Evolutionary conservation across 2,888 invertebrate species (phyloP).

Genomic region (Autographa pulchrina): DNA sequence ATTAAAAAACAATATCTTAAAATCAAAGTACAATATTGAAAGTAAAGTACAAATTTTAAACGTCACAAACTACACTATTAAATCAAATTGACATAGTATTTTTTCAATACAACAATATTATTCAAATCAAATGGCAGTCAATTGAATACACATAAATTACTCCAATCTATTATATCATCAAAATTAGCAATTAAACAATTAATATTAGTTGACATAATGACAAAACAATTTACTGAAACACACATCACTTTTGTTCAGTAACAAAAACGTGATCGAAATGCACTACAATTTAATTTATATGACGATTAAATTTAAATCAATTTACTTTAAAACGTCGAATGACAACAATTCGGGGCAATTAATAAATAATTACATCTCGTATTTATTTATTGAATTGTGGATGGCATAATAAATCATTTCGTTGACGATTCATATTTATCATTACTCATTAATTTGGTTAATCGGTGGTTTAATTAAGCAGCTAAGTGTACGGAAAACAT

Average conservation of each 20-base stretch:
- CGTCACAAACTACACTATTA: not conserved
- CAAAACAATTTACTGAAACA: not conserved
- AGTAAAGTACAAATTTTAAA: too few relatives aligned
- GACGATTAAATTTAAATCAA: not conserved
- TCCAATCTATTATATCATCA: not conserved
- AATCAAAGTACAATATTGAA: too few relatives aligned
- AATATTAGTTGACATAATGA: not conserved
- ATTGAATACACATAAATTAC: not conserved
- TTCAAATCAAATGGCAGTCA: not conserved
- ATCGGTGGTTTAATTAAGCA: not conserved
- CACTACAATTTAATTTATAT: not conserved
- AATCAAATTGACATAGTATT: not conserved
- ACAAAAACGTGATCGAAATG: not conserved
- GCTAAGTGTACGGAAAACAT: not conserved
- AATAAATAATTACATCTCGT: not conserved
- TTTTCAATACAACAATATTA: not conserved
- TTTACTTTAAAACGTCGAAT: constrained; percentile 1
- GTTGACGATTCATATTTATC: not conserved
- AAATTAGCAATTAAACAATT: not conserved
- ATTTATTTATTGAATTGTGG: not conserved
- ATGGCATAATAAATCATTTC: not conserved
- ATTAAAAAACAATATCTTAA: too few relatives aligned
- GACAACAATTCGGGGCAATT: not conserved
- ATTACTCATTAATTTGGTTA: not conserved
- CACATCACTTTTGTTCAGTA: too few relatives aligned